Percentiles rank a stretch among this genome's conserved stretches.
Conservation (phyloP, 2,113 vertebrate species). For the Tenebrosternarchus preto region DNA sequence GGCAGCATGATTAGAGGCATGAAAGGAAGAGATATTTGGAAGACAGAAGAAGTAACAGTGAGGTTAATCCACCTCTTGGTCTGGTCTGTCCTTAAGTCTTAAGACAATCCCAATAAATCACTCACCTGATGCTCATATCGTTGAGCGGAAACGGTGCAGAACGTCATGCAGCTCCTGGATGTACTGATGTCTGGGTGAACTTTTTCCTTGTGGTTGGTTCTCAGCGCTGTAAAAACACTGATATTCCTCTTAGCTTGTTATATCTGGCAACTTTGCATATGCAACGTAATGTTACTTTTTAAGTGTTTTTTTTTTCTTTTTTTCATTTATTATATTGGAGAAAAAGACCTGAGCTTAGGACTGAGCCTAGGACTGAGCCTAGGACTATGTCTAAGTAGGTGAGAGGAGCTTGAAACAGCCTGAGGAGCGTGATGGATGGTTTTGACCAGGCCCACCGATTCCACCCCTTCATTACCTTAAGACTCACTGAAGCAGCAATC, state of each 20-base stretch:
- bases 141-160: background rate
- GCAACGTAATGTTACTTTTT: background rate
- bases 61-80: conserved; percentile 14
- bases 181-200: background rate
- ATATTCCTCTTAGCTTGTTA: conserved; percentile 18
- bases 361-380: too few relatives aligned
- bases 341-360: background rate
- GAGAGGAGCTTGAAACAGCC: background rate
- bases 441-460: conserved; percentile 30
- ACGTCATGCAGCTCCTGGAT: background rate
- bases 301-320: background rate
- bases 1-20: conserved; percentile 9
- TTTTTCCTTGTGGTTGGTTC: background rate
- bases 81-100: conserved; percentile 38
- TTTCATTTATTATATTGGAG: background rate
- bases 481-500: conserved; percentile 33
- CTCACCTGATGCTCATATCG: conserved; percentile 16
- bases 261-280: background rate
- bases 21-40: background rate
- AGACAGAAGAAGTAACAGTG: background rate
- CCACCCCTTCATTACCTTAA: background rate
- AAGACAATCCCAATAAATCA: conserved; percentile 31
- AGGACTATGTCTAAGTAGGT: background rate
- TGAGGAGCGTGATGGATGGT: conserved; percentile 32
- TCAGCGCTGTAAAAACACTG: conserved; percentile 2